Conservation (phyloP, 92 coral and sea anemone species). For the Phymanthus crucifer region DNA sequence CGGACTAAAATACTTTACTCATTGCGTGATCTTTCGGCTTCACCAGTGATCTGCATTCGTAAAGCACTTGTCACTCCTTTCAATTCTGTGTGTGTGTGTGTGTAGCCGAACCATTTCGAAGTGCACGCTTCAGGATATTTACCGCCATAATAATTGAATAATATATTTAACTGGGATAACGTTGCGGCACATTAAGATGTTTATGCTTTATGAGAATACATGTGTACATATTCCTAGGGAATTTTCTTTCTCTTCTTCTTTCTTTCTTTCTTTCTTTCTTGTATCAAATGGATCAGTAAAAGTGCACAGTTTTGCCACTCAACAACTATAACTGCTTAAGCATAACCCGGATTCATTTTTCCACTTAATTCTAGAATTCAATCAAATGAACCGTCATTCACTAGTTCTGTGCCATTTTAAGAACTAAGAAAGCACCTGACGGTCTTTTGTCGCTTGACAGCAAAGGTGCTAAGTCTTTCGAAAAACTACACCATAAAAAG, state of each 20-base stretch:
- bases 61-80: neutral
- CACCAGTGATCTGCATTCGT: neutral
- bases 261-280: neutral
- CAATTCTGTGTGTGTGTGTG: neutral
- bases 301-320: no score
- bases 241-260: no score
- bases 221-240: no score
- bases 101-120: neutral
- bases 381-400: no score
- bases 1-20: no score
- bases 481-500: neutral
- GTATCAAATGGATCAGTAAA: neutral
- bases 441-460: neutral
- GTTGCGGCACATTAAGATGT: neutral
- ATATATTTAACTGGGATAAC: neutral
- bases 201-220: neutral
- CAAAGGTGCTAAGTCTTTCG: slow-evolving; percentile 1
- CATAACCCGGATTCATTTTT: no score
- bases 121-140: neutral
- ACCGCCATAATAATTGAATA: neutral
- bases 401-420: no score
- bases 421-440: neutral
- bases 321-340: no score
- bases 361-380: no score
- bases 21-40: no score